A percentile compares a stretch with the other conserved stretches of the same genome.
Conservation (phyloP, 2,113 vertebrate genomes). For the Caloenas nicobarica region DNA sequence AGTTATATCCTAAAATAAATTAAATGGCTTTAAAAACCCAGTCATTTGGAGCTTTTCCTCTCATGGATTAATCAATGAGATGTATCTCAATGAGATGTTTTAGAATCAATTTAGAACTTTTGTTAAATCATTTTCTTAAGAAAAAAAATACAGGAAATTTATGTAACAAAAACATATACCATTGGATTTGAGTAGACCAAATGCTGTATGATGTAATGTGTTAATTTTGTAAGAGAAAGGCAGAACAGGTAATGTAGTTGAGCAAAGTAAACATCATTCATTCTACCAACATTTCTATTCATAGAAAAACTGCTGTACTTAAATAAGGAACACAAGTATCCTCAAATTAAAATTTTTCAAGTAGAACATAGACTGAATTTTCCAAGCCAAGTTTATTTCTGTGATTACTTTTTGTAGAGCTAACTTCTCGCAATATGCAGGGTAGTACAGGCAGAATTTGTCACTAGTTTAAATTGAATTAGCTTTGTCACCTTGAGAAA, state of each 20-base stretch:
- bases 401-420: neutral
- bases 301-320: neutral
- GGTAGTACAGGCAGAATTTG: neutral
- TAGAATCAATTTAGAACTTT: neutral
- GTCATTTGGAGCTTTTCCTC: neutral
- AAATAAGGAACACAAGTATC: neutral
- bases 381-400: neutral
- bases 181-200: neutral
- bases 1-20: neutral
- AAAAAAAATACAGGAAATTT: neutral
- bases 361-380: neutral
- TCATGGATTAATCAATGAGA: neutral
- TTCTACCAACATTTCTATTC: neutral
- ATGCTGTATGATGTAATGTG: neutral
- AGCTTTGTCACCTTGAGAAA: neutral
- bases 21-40: rapidly evolving
- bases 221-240: neutral
- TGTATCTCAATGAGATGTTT: neutral
- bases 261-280: neutral
- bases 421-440: neutral
- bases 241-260: neutral
- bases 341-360: neutral
- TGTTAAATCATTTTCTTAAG: neutral
- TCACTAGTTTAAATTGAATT: neutral
- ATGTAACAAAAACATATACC: neutral